A percentile compares a stretch with the other conserved stretches of the same genome.
Evolutionary conservation across 2,888 invertebrate species (phyloP).

Genomic region (Watsonalla binaria): DNA sequence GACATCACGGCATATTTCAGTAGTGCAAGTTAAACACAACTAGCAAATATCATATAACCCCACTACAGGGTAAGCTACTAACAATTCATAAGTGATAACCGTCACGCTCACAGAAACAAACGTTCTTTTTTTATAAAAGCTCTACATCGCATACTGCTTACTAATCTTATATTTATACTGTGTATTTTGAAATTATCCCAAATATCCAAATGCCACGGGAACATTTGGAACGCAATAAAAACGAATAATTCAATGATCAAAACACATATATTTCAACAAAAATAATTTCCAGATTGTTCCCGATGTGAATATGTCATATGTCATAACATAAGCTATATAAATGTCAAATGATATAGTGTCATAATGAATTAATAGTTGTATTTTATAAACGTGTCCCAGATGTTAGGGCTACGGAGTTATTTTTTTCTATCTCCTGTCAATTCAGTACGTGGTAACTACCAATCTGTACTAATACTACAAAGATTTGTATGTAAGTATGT

Average conservation of each 20-base stretch:
- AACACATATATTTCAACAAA: background rate
- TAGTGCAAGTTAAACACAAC: too few relatives aligned
- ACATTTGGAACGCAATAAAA: background rate
- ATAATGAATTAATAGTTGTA: background rate
- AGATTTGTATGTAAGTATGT: too few relatives aligned
- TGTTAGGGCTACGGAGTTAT: background rate
- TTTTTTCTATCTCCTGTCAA: background rate
- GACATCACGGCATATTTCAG: too few relatives aligned
- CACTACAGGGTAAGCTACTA: too few relatives aligned
- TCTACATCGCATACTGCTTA: too few relatives aligned
- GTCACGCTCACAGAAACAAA: too few relatives aligned
- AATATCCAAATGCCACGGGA: background rate
- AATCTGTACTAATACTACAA: too few relatives aligned
- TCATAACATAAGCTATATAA: background rate
- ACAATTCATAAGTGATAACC: too few relatives aligned
- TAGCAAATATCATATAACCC: too few relatives aligned
- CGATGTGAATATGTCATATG: background rate
- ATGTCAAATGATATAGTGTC: background rate
- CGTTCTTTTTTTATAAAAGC: too few relatives aligned
- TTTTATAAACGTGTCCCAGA: constrained; percentile 1
- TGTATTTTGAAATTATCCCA: background rate
- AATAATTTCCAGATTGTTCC: background rate
- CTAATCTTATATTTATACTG: too few relatives aligned
- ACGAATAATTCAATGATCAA: background rate
- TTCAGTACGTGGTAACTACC: too few relatives aligned